These are phyloP conservation scores for Pterobdella sp. DNA, from an alignment of 2,888 invertebrate species.

Conservation along the genomic window DNA sequence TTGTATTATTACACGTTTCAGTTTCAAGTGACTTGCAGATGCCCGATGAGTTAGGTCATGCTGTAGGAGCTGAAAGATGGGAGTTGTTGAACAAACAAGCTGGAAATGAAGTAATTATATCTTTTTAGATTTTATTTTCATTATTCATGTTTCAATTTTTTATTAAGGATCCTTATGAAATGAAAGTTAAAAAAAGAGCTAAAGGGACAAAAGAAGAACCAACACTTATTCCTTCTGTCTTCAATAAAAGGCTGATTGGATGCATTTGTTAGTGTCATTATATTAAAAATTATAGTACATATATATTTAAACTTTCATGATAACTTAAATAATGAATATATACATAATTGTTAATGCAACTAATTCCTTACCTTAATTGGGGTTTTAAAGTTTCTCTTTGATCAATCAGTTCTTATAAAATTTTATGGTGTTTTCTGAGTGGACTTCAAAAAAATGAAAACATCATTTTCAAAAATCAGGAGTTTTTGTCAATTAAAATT, in stretches of 20 bases:
- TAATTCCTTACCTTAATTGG: too few relatives aligned
- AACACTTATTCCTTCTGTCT: constrained; percentile 80
- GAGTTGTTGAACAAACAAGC: constrained; percentile 76
- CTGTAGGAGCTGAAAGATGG: constrained; percentile 82
- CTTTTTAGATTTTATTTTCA: not conserved
- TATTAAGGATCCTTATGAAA: constrained; percentile 54
- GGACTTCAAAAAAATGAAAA: too few relatives aligned
- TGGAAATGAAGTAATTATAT: constrained; percentile 67
- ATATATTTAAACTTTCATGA: too few relatives aligned
- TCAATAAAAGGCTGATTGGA: constrained; percentile 79
- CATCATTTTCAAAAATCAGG: too few relatives aligned
- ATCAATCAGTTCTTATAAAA: too few relatives aligned
- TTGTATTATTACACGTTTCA: constrained; percentile 33
- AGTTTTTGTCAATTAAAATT: too few relatives aligned
- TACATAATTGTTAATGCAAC: too few relatives aligned
- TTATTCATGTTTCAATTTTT: not conserved
- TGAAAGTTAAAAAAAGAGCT: constrained; percentile 72
- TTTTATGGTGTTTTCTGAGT: too few relatives aligned
- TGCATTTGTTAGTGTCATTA: constrained; percentile 66
- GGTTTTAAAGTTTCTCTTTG: too few relatives aligned
- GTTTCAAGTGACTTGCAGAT: constrained; percentile 51
- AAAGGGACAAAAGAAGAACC: constrained; percentile 74
- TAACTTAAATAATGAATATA: too few relatives aligned
- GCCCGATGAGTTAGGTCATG: constrained; percentile 82
- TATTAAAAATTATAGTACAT: too few relatives aligned